These are phyloP conservation scores for Caenorhabditis sp. DNA, from an alignment of 2,888 invertebrate species.

Conservation along the genomic window DNA sequence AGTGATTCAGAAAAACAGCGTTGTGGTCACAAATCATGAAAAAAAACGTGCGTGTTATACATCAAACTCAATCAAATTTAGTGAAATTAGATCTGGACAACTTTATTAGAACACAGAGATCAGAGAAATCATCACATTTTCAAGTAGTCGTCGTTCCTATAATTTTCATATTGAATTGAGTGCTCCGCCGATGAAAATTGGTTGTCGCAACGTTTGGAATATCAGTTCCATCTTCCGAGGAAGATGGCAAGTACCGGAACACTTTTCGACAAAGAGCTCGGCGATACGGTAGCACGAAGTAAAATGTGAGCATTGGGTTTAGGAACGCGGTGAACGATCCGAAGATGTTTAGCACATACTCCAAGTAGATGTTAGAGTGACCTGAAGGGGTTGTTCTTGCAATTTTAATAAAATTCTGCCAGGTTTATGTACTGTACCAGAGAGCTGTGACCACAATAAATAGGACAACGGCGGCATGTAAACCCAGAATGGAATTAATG, in stretches of 20 bases:
- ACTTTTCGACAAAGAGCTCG: slow-evolving; percentile 18
- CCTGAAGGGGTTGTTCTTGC: slow-evolving; percentile 14
- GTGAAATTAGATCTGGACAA: too few species aligned
- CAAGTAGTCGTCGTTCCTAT: neutral
- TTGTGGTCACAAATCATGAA: too few species aligned
- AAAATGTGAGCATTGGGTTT: slow-evolving; percentile 42
- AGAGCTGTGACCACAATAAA: slow-evolving; percentile 7
- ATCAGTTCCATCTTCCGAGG: slow-evolving; percentile 20
- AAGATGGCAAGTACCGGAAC: slow-evolving; percentile 11
- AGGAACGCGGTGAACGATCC: slow-evolving; percentile 27
- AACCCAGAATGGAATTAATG: slow-evolving; percentile 31
- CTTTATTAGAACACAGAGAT: too few species aligned
- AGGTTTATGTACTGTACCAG: neutral
- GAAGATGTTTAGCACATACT: slow-evolving; percentile 34
- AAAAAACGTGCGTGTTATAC: too few species aligned
- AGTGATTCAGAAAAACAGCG: too few species aligned
- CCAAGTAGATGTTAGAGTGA: slow-evolving; percentile 12
- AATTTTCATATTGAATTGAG: neutral
- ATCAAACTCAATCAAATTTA: too few species aligned
- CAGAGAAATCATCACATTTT: neutral
- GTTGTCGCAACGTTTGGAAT: neutral
- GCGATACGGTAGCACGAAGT: slow-evolving; percentile 44
- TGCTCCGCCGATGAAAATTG: slow-evolving; percentile 3
- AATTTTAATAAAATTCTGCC: neutral
- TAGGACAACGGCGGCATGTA: slow-evolving; percentile 41